Evolutionary conservation across 2,888 invertebrate genomes (phyloP).

Genomic region (Busseola fusca): DNA sequence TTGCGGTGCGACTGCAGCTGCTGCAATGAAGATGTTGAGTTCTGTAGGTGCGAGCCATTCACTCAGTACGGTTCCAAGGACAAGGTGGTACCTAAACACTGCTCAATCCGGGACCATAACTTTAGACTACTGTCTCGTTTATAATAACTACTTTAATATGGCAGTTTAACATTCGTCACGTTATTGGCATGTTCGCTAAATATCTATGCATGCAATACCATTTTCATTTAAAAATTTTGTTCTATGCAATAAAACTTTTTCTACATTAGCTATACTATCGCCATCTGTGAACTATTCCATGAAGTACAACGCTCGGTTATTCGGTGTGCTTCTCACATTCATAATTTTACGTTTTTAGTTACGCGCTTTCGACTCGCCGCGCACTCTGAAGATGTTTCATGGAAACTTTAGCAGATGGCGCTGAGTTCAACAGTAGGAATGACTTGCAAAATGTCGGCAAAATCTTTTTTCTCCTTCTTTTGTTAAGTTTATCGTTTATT

Average conservation of each 20-base stretch:
- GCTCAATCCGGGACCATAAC: not conserved
- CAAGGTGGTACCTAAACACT: not conserved
- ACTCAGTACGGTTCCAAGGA: not conserved
- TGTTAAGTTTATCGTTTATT: not conserved
- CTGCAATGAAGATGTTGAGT: not conserved
- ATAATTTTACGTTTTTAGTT: not conserved
- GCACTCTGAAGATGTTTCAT: not conserved
- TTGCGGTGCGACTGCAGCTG: too few species aligned
- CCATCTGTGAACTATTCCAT: constrained; percentile 21
- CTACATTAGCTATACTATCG: not conserved
- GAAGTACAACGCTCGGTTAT: constrained; percentile 7
- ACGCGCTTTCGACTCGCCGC: not conserved
- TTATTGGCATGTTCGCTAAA: too few species aligned
- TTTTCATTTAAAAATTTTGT: not conserved
- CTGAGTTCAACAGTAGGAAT: not conserved
- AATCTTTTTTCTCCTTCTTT: not conserved
- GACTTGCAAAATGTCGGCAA: not conserved
- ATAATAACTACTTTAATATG: not conserved
- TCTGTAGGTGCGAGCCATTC: not conserved
- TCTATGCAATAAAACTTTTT: not conserved
- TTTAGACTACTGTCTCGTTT: not conserved
- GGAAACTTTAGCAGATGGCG: constrained; percentile 25
- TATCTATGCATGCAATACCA: not conserved
- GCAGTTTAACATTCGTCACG: not conserved
- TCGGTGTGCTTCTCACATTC: not conserved